Evolutionary conservation across 2,888 invertebrate genomes (phyloP).

Genomic region (Ormyrus thymus): DNA sequence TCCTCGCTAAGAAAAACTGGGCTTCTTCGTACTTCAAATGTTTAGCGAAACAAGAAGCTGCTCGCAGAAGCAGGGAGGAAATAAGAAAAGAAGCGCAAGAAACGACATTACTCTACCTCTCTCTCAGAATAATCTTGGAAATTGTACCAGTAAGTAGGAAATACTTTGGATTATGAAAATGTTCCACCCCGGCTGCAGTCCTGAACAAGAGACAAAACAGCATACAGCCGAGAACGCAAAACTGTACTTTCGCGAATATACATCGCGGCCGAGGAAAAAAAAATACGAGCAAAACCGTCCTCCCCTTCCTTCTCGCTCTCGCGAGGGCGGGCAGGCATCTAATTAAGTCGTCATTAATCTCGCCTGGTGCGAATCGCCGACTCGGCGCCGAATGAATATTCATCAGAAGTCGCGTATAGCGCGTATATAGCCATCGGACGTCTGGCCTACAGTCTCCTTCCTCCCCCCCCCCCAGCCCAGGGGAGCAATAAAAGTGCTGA

Average conservation of each 20-base stretch:
- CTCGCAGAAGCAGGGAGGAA: neutral
- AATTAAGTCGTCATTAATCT: constrained; percentile 48
- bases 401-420: constrained; percentile 18
- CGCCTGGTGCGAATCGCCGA: constrained; percentile 33
- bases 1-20: too few relatives aligned
- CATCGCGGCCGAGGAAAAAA: neutral
- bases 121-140: constrained; percentile 12
- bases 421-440: constrained; percentile 1
- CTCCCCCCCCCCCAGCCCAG: neutral
- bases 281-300: neutral
- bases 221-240: neutral
- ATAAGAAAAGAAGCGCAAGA: constrained; percentile 1
- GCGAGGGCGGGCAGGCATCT: constrained; percentile 23
- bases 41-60: too few relatives aligned
- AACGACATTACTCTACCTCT: constrained; percentile 8
- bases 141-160: constrained; percentile 5
- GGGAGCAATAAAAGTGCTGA: constrained; percentile 49
- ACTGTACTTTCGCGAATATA: neutral
- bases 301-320: neutral
- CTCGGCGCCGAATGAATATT: constrained; percentile 40
- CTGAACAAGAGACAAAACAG: neutral
- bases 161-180: constrained; percentile 19
- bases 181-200: neutral
- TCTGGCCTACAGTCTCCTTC: neutral
- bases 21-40: too few relatives aligned